Conservation (phyloP, 2,113 vertebrate genomes). For the Chamaea fasciata region DNA sequence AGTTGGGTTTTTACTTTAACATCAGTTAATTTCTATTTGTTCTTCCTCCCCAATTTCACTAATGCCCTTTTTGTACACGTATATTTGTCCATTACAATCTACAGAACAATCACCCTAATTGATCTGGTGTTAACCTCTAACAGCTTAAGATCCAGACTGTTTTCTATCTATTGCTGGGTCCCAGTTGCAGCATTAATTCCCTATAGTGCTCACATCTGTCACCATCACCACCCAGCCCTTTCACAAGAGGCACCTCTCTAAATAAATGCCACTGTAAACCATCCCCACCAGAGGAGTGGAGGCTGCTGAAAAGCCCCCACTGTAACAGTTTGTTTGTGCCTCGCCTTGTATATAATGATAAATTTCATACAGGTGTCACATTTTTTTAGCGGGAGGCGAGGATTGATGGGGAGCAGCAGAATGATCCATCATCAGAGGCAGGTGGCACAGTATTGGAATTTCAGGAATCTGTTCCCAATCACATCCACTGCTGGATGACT, state of each 20-base stretch:
- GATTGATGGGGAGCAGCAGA: conserved; percentile 86
- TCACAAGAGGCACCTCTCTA: conserved; percentile 33
- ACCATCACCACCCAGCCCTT: not conserved
- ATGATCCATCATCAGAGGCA: conserved; percentile 92
- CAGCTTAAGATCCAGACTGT: conserved; percentile 49
- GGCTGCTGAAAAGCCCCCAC: conserved; percentile 56
- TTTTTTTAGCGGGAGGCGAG: conserved; percentile 77
- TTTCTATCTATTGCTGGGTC: conserved; percentile 65
- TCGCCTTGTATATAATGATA: conserved; percentile 79
- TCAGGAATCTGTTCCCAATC: conserved; percentile 93
- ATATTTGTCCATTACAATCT: conserved; percentile 71
- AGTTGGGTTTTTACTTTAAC: conserved; percentile 55
- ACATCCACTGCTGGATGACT: conserved; percentile 84
- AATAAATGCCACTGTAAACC: conserved; percentile 60
- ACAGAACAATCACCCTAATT: conserved; percentile 77
- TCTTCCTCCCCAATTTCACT: conserved; percentile 61
- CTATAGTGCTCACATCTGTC: conserved; percentile 66
- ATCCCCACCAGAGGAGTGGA: conserved; percentile 15
- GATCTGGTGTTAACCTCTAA: conserved; percentile 70
- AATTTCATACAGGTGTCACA: conserved; percentile 89
- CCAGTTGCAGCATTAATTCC: conserved; percentile 65
- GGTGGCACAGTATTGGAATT: conserved; percentile 93
- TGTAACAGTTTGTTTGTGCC: conserved; percentile 63
- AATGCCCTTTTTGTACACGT: conserved; percentile 58
- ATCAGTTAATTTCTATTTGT: conserved; percentile 71